These are phyloP conservation scores for Falco peregrinus DNA, from an alignment of 2,797 vertebrate species.

Conservation along the genomic window DNA sequence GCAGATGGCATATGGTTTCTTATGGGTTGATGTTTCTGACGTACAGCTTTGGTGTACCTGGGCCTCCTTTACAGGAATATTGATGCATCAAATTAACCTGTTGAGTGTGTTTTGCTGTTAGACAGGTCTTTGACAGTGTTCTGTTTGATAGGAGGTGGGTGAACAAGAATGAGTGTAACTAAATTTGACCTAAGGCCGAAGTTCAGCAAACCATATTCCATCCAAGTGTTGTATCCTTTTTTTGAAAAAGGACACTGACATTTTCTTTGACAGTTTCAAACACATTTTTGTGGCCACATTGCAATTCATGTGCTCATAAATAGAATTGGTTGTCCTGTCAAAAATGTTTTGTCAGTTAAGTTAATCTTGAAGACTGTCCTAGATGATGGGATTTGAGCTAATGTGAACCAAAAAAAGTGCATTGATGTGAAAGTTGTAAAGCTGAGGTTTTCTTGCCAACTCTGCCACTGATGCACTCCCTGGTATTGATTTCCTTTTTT, in stretches of 20 bases:
- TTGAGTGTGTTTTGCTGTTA: not conserved
- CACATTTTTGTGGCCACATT: not conserved
- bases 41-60: not conserved
- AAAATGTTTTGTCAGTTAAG: not conserved
- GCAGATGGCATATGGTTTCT: not conserved
- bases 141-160: not conserved
- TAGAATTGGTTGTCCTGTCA: not conserved
- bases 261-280: not conserved
- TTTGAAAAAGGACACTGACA: not conserved
- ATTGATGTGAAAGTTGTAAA: not conserved
- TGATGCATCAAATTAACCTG: not conserved
- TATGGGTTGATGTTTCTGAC: not conserved
- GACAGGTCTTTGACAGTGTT: not conserved
- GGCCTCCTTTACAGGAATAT: not conserved
- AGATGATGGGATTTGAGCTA: not conserved
- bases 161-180: not conserved
- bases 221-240: not conserved
- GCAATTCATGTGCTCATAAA: not conserved
- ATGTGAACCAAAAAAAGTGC: rapidly evolving
- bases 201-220: not conserved
- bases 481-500: not conserved
- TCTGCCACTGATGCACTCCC: not conserved
- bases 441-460: not conserved
- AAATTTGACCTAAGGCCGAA: not conserved
- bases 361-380: not conserved